phyloP scores from a whole-genome alignment of 64 coral and sea anemone genomes.

The Anthopleura sola region DNA sequence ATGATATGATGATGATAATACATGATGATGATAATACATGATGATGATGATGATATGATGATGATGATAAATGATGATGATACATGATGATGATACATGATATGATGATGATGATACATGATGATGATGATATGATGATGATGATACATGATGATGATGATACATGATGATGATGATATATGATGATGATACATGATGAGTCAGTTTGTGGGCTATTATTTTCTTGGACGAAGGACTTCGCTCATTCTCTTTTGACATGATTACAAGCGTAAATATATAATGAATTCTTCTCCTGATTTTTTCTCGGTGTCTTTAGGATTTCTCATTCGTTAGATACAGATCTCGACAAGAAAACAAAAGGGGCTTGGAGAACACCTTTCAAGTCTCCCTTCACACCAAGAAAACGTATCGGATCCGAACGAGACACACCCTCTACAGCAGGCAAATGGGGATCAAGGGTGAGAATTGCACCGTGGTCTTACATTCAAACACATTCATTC shows the following conservation, averaged over 20 bases:
- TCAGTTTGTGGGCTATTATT: too few species aligned
- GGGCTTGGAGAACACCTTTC: constrained; percentile 48
- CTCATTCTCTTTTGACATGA: too few species aligned
- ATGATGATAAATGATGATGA: too few species aligned
- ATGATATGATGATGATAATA: too few species aligned
- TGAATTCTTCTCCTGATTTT: not conserved
- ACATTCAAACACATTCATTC: too few species aligned
- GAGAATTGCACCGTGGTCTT: too few species aligned
- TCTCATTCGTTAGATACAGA: constrained; percentile 84
- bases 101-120: not conserved
- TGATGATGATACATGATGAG: too few species aligned
- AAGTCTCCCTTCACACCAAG: constrained; percentile 65
- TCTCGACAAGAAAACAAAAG: constrained; percentile 74
- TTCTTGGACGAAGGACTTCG: too few species aligned
- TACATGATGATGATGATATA: not conserved
- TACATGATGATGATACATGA: not conserved
- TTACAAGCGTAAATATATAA: too few species aligned
- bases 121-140: not conserved
- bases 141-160: too few species aligned
- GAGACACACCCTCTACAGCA: constrained; percentile 71
- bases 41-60: not conserved
- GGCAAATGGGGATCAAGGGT: constrained; percentile 79
- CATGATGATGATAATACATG: too few species aligned
- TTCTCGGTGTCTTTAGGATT: constrained; percentile 34
- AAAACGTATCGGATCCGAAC: constrained; percentile 49